Evolutionary conservation across 1,140 invertebrate species (phyloP).

Genomic region (Pogonognathellus flavescens): DNA sequence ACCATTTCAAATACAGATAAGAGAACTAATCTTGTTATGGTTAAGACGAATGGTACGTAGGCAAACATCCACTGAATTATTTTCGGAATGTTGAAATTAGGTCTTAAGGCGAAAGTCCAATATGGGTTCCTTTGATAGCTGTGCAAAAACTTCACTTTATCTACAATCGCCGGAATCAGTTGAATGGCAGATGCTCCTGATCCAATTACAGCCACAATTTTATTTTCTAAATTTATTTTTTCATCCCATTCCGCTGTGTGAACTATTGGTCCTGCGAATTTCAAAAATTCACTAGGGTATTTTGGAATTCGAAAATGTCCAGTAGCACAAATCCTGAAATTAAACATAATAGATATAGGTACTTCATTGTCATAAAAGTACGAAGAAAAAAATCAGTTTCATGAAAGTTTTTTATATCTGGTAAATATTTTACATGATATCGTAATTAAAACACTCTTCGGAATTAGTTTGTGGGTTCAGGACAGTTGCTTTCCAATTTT

Average conservation of each 20-base stretch:
- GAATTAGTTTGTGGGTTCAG: neutral
- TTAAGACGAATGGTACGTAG: neutral
- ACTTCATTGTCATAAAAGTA: too few species aligned
- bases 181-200: too few species aligned
- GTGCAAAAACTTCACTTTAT: conserved; percentile 54
- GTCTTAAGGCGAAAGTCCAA: conserved; percentile 34
- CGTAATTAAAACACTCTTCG: conserved; percentile 1
- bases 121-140: conserved; percentile 56
- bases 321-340: conserved; percentile 50
- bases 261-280: too few species aligned
- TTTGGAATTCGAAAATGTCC: conserved; percentile 54
- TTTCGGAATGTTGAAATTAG: neutral
- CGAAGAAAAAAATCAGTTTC: too few species aligned
- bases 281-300: conserved; percentile 52
- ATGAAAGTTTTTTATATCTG: too few species aligned
- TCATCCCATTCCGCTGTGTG: too few species aligned
- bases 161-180: conserved; percentile 60
- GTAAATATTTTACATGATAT: conserved; percentile 41
- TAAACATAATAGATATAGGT: too few species aligned
- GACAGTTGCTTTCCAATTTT: conserved; percentile 54
- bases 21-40: neutral
- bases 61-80: neutral
- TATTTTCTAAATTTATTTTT: conserved; percentile 40
- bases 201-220: conserved; percentile 61
- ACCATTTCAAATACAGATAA: neutral